Evolutionary conservation across 2,113 vertebrate genomes (phyloP), one percentile per base, ranked within the genome.

Genomic region (Equus quagga): DNA sequence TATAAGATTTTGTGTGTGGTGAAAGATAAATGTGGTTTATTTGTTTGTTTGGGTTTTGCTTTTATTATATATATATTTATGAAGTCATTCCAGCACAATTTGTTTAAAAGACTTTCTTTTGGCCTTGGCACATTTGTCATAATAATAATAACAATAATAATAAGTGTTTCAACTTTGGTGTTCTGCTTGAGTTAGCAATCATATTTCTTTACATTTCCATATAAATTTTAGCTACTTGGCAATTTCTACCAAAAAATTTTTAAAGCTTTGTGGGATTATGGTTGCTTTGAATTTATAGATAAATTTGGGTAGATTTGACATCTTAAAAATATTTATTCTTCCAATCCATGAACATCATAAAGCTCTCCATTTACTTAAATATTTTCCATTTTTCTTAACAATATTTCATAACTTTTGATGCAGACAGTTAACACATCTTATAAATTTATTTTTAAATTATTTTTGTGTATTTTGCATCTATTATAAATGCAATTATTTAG

Each of bases 321-420:
- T 65, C 49, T 78, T 58, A 58, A 69, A 69, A 85, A 65, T 84
- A 28, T 73, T 31, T 84, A 46, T 12, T 67, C 49, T 78, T 82
- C 69, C 24, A 60, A 69, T 41, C 9, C 14, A 69, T 91, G 31
- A 76, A 41, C 5, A 41, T 78, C 49, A 36, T 67, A 28, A 51
- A 81, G 82, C 31, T 94, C 54, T 69, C 18, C n/a, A 65, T 89
- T 82, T 94, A n/a, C 13, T 70, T 90, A n/a, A n/a, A 26, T 62
- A 18, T 72, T 58, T 78, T 69, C 41, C 19, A 51, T 70, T 80
- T 94, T 90, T 67, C 79, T 94, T 84, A 76, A 23, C 18, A 83
- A 17, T 56, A 75, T 94, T 90, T 76, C 5, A 89, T 36, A 36
- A 58, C 3, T 75, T 89, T 90, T 83, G 83, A 67, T 82, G 5